These are phyloP conservation scores for Anhinga anhinga DNA, from an alignment of 2,113 vertebrate genomes.

Conservation along the genomic window DNA sequence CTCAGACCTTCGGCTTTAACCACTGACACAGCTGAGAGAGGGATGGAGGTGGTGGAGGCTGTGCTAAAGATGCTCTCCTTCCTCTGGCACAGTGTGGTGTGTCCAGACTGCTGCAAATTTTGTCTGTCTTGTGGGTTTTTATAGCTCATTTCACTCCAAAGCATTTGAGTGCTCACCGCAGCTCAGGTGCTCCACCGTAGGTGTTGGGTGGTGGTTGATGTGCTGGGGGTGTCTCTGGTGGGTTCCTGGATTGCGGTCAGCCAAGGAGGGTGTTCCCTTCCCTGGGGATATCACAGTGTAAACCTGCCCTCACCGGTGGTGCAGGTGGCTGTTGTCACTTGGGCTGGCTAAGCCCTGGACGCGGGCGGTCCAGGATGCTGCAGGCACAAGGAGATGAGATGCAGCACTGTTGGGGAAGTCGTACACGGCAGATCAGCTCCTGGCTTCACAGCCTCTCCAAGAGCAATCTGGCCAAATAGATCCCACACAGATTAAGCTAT, in stretches of 20 bases:
- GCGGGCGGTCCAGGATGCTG: neutral
- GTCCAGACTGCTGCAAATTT: neutral
- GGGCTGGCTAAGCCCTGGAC: neutral
- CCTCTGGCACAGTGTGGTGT: neutral
- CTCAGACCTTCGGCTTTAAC: neutral
- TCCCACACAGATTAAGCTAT: neutral
- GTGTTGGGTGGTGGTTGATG: neutral
- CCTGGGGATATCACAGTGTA: neutral
- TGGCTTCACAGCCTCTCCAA: neutral
- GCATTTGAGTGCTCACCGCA: neutral
- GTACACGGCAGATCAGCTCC: accelerated
- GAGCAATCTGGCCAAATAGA: neutral
- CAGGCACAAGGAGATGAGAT: neutral
- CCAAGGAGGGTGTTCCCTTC: neutral
- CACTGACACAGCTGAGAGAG: neutral
- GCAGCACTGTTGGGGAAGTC: accelerated
- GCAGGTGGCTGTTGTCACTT: accelerated
- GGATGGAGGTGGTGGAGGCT: neutral
- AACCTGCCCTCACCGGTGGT: neutral
- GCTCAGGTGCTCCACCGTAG: neutral
- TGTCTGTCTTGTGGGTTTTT: neutral
- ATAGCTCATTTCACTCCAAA: neutral
- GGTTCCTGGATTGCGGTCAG: neutral
- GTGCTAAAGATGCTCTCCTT: neutral
- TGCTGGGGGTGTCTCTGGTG: neutral